Conservation (phyloP, 2,113 vertebrate species). For the Cyanoramphus novaezelandiae region DNA sequence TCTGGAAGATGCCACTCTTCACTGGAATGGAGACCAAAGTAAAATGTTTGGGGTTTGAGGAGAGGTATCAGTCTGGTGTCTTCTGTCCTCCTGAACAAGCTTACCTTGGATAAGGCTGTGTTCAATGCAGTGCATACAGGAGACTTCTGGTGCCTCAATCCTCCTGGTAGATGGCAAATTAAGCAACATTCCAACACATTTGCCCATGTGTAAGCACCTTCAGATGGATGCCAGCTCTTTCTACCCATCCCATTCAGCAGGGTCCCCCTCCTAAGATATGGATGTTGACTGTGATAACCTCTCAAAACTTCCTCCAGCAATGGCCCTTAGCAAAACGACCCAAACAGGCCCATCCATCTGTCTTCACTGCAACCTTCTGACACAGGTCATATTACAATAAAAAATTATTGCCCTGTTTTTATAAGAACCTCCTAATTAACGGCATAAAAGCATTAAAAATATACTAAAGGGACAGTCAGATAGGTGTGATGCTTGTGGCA, state of each 20-base stretch:
- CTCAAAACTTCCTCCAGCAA: not conserved
- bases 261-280: not conserved
- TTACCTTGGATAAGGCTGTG: not conserved
- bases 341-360: not conserved
- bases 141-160: rapidly evolving
- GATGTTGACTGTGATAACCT: not conserved
- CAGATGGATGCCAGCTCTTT: not conserved
- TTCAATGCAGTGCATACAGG: not conserved
- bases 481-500: not conserved
- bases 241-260: not conserved
- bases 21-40: not conserved
- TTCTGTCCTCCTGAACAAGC: not conserved
- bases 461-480: not conserved
- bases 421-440: not conserved
- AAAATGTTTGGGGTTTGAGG: not conserved
- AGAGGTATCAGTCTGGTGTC: not conserved
- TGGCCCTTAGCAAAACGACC: not conserved
- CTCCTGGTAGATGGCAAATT: not conserved
- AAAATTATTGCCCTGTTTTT: not conserved
- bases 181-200: not conserved
- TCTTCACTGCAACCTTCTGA: not conserved
- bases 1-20: not conserved
- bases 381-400: not conserved
- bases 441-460: not conserved
- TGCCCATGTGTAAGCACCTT: not conserved